Conservation (phyloP, 2,888 invertebrate species). For the Eupithecia dodoneata region DNA sequence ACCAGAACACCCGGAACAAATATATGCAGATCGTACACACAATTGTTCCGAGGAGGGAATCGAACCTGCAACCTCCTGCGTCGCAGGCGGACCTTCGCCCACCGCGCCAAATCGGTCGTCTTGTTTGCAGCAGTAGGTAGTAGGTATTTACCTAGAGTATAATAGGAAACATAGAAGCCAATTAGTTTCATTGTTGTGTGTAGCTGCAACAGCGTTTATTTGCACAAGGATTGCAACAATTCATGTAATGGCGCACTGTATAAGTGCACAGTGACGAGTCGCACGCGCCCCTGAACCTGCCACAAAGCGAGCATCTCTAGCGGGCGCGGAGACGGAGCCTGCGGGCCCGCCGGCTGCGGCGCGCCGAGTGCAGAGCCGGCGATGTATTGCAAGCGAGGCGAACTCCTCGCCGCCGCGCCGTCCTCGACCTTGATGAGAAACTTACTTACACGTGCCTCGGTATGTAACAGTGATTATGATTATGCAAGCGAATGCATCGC, state of each 20-base stretch:
- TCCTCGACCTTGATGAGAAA: neutral
- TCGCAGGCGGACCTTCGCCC: too few species aligned
- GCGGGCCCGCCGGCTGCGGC: neutral
- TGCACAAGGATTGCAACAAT: neutral
- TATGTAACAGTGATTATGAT: neutral
- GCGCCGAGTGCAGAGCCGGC: neutral
- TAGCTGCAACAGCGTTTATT: neutral
- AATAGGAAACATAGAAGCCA: neutral
- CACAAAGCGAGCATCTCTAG: neutral
- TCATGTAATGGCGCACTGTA: neutral
- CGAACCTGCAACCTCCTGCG: too few species aligned
- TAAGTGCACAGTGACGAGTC: neutral
- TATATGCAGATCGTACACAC: too few species aligned
- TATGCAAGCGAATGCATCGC: slow-evolving; percentile 1
- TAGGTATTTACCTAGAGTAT: neutral
- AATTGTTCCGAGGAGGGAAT: too few species aligned
- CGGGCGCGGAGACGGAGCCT: neutral
- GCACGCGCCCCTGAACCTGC: neutral
- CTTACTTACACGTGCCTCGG: neutral
- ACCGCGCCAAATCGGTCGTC: too few species aligned
- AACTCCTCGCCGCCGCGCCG: too few species aligned
- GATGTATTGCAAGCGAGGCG: neutral
- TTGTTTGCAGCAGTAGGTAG: too few species aligned
- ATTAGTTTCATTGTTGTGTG: neutral
- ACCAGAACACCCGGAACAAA: too few species aligned